Conservation (phyloP, 2,113 vertebrate genomes). For the Okapia johnstoni region DNA sequence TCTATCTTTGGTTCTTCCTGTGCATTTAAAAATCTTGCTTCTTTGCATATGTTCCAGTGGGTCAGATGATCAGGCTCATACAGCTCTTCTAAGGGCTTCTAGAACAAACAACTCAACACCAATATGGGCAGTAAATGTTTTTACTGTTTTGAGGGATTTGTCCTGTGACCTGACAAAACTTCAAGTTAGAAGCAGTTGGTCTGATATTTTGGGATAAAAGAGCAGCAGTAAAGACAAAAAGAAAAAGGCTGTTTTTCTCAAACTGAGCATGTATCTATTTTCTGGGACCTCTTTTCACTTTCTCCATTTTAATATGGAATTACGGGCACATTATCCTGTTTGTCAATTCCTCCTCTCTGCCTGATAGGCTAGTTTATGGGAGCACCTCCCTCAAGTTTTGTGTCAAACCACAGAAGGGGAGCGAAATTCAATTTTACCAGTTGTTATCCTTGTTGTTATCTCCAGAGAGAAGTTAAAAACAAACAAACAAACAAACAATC, state of each 20-base stretch:
- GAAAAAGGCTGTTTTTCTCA: not conserved
- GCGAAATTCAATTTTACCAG: not conserved
- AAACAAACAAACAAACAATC: not conserved
- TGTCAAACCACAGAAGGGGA: not conserved
- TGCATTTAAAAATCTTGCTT: not conserved
- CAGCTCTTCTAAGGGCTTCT: not conserved
- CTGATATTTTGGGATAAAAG: not conserved
- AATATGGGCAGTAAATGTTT: not conserved
- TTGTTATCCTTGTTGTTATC: not conserved
- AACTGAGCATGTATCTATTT: not conserved
- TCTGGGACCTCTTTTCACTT: not conserved
- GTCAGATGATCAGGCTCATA: not conserved
- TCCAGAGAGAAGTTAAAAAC: not conserved
- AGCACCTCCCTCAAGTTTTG: not conserved
- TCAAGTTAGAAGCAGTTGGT: not conserved
- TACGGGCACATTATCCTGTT: not conserved
- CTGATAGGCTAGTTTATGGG: not conserved
- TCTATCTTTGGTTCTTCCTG: not conserved
- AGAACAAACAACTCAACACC: conserved; percentile 29
- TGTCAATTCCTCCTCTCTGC: not conserved
- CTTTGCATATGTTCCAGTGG: not conserved
- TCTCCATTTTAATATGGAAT: not conserved
- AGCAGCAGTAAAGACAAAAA: not conserved
- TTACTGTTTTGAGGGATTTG: not conserved
- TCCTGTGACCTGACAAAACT: not conserved